These are phyloP conservation scores for Cyprinodon brontotheroides DNA, from an alignment of 2,113 vertebrate genomes.

Conservation along the genomic window DNA sequence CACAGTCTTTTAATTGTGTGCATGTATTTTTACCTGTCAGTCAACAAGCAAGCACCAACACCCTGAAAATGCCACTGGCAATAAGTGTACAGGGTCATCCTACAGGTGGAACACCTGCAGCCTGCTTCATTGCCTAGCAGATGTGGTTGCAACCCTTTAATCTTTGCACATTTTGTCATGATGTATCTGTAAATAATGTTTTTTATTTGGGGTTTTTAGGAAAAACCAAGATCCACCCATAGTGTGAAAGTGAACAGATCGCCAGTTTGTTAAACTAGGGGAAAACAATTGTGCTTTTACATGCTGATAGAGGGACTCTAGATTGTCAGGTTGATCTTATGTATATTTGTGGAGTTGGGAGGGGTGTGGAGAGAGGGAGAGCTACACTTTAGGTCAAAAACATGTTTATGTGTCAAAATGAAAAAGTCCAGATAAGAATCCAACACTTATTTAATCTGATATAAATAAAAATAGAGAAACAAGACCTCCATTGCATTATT, in stretches of 20 bases:
- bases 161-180: background rate
- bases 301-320: background rate
- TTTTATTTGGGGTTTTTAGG: background rate
- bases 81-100: background rate
- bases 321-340: background rate
- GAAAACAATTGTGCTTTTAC: background rate
- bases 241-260: background rate
- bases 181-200: background rate
- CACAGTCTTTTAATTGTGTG: background rate
- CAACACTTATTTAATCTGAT: too few relatives aligned
- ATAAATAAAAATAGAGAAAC: background rate
- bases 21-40: background rate
- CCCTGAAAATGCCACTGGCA: background rate
- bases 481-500: background rate
- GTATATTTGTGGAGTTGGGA: background rate
- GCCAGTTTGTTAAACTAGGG: background rate
- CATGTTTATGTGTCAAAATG: too few relatives aligned
- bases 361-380: too few relatives aligned
- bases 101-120: slow-evolving; percentile 13
- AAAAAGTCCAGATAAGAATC: too few relatives aligned
- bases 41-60: background rate
- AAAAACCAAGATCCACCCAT: background rate
- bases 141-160: background rate
- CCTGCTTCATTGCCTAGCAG: background rate
- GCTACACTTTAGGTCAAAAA: too few relatives aligned